phyloP scores from a whole-genome alignment of 2,113 vertebrate genomes.

The Vidua macroura region DNA sequence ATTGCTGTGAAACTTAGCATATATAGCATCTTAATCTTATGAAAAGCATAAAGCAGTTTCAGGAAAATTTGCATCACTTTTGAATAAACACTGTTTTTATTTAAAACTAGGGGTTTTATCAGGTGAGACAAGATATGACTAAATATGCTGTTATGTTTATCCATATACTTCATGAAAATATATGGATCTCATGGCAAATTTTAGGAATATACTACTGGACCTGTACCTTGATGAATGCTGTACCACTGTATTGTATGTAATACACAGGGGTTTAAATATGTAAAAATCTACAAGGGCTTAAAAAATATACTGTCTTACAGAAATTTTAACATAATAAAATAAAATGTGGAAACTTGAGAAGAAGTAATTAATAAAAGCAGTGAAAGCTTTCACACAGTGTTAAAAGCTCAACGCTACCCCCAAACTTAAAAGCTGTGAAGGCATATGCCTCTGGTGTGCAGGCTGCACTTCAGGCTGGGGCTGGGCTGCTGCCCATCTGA shows the following conservation, averaged over 20 bases:
- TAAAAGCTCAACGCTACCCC: not conserved
- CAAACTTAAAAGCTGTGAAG: not conserved
- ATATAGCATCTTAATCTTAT: not conserved
- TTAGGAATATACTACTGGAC: not conserved
- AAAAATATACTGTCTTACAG: not conserved
- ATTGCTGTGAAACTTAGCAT: not conserved
- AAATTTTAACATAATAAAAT: not conserved
- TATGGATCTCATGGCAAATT: not conserved
- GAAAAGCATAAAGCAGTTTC: not conserved
- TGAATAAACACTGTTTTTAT: not conserved
- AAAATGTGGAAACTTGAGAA: constrained; percentile 9
- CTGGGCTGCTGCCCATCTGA: not conserved
- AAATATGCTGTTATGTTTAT: not conserved
- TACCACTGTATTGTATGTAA: not conserved
- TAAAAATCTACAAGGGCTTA: not conserved
- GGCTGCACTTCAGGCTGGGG: not conserved
- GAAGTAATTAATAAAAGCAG: constrained; percentile 32
- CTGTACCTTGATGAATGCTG: not conserved
- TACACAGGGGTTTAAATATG: not conserved
- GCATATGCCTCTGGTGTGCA: not conserved
- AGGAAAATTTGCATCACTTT: not conserved
- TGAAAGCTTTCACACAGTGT: not conserved
- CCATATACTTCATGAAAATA: not conserved
- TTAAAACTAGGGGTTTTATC: not conserved
- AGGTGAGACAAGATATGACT: not conserved